Evolutionary conservation across 1,140 invertebrate genomes (phyloP).

Genomic region (Periplaneta americana): DNA sequence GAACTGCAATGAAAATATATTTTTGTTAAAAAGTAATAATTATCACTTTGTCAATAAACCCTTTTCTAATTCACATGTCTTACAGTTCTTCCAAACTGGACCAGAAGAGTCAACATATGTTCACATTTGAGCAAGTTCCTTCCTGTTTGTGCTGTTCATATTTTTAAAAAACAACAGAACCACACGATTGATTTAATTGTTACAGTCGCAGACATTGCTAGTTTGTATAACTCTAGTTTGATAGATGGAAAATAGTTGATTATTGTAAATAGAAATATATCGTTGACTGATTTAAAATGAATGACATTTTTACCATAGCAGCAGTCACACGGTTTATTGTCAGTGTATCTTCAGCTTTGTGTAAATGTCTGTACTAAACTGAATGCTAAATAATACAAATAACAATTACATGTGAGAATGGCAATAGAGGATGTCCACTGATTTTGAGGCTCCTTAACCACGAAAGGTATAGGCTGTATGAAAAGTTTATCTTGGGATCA

Average conservation of each 20-base stretch:
- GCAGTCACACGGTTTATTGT: not conserved
- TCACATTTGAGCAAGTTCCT: not conserved
- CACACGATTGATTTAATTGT: not conserved
- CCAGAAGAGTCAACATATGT: not conserved
- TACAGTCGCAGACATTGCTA: not conserved
- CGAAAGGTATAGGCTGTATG: too few species aligned
- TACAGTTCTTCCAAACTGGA: too few species aligned
- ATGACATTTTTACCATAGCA: not conserved
- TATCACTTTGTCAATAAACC: too few species aligned
- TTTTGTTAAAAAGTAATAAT: too few species aligned
- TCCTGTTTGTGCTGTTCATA: not conserved
- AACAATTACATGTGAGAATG: not conserved
- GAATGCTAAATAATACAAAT: not conserved
- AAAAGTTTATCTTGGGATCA: too few species aligned
- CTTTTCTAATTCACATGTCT: too few species aligned
- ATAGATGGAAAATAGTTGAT: not conserved
- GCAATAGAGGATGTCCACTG: not conserved
- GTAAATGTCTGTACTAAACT: not conserved
- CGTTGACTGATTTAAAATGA: not conserved
- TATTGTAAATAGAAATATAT: not conserved
- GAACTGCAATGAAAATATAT: too few species aligned
- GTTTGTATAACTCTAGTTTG: not conserved
- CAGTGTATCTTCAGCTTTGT: not conserved
- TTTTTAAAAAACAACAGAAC: not conserved
- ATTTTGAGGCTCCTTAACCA: not conserved